phyloP scores from a whole-genome alignment of 2,888 invertebrate species.

The Zeuzera pyrina region DNA sequence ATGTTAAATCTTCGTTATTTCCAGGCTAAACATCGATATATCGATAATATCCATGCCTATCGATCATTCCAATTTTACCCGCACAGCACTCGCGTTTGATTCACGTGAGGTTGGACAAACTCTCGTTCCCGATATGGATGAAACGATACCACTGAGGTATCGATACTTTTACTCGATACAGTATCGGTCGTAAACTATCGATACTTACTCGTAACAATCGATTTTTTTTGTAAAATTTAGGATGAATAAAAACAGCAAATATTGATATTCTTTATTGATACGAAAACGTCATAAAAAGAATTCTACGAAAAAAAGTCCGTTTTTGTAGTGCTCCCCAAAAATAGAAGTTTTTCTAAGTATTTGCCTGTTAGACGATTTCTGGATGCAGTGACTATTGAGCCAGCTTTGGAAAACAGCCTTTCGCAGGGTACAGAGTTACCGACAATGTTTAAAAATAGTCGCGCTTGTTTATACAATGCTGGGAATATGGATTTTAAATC shows the following conservation, averaged over 20 bases:
- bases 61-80: too few species aligned
- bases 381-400: slow-evolving; percentile 8
- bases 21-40: too few species aligned
- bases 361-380: slow-evolving; percentile 10
- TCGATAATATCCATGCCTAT: too few species aligned
- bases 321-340: slow-evolving; percentile 4
- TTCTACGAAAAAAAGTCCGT: slow-evolving; percentile 4
- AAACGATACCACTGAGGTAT: neutral
- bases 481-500: slow-evolving; percentile 7
- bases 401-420: slow-evolving; percentile 9
- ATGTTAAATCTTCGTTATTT: too few species aligned
- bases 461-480: slow-evolving; percentile 16
- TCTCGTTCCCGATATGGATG: too few species aligned
- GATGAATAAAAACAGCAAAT: too few species aligned
- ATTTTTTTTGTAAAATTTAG: too few species aligned
- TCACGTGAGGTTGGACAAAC: too few species aligned
- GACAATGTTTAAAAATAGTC: slow-evolving; percentile 3
- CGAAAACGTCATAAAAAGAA: neutral
- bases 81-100: too few species aligned
- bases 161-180: slow-evolving; percentile 1
- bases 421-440: slow-evolving; percentile 6
- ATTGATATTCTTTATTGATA: neutral
- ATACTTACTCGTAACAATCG: neutral
- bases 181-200: slow-evolving; percentile 1
- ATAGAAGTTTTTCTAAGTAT: slow-evolving; percentile 6